Base-by-base conservation (phyloP, 1,140 invertebrate species). In the Achatina immaculata region DNA sequence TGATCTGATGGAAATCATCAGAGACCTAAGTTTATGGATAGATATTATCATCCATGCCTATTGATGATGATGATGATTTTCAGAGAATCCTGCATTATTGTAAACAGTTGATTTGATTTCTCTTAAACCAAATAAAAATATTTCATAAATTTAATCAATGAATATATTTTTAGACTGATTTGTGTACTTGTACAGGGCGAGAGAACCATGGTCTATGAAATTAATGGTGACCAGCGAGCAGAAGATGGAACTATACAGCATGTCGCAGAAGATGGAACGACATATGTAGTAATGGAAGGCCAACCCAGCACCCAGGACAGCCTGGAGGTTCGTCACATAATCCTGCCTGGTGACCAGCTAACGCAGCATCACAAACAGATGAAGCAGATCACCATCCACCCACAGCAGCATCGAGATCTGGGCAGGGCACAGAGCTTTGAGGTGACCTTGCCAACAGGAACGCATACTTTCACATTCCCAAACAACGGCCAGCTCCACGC, bases 391-490 rank as follows among this genome's bases (percentile, higher is more conserved):
- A 40, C 71, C 31, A 34, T 69, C 36, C 68, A 69, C 68, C n/a
- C 1, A n/a, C 38, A 40, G 7, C 74, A 40, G 6, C 51, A 58
- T 48, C 31, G 34, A 21, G 48, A 58, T 4, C 42, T 40, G 42
- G 16, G 34, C 6, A 51, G 62, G 28, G 14, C 36, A 28, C 58
- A 78, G 62, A 78, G 40, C 51, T 42, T 78, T 24, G 76, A 68
- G 76, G 40, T 78, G 6, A 36, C 42, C 31, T 38, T 78, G 16
- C 76, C 76, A 9, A n/a, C 40, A n/a, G 76, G 76, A 21, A 68
- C 76, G 6, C 74, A 77, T 55, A 77, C 55, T n/a, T 66, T 78
- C 31, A 78, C 76, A 1, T 40, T 78, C 0, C 76, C 76, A 1
- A 40, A 16, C 24, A 42, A 40, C 62, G 42, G 42, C 48, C 58